Conservation (phyloP, 2,888 invertebrate genomes). For the Calameuta idolon region DNA sequence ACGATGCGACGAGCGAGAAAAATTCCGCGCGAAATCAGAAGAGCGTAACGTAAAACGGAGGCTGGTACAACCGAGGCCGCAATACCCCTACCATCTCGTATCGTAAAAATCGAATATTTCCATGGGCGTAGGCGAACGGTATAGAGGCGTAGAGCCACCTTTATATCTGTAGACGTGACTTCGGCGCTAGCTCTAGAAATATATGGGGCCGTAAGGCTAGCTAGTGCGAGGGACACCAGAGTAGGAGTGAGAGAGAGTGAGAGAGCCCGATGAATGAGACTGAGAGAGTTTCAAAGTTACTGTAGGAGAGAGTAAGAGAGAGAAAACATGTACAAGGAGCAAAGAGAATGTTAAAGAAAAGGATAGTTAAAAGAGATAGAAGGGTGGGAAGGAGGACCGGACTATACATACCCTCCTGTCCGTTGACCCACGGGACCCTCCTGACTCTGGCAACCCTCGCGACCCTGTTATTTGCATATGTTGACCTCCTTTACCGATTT, state of each 20-base stretch:
- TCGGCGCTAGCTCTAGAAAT: constrained; percentile 46
- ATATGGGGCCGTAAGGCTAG: constrained; percentile 55
- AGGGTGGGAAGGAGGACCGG: not conserved
- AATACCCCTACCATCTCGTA: constrained; percentile 37
- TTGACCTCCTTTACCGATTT: constrained; percentile 55
- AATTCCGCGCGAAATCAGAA: constrained; percentile 5
- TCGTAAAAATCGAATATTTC: constrained; percentile 64
- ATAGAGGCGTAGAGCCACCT: constrained; percentile 48
- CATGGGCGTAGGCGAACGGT: constrained; percentile 50
- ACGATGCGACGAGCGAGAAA: constrained; percentile 18
- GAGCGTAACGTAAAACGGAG: constrained; percentile 39
- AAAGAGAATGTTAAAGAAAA: constrained; percentile 35
- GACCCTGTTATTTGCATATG: constrained; percentile 58
- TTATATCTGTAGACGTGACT: constrained; percentile 55
- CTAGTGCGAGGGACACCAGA: constrained; percentile 36
- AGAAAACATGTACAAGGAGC: constrained; percentile 9
- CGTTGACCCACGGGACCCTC: constrained; percentile 45
- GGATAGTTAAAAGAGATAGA: constrained; percentile 37
- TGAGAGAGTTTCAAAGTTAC: not conserved
- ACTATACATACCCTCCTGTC: constrained; percentile 29
- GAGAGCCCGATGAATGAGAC: constrained; percentile 3
- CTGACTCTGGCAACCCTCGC: constrained; percentile 43
- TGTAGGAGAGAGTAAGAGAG: not conserved
- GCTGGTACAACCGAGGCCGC: constrained; percentile 29
- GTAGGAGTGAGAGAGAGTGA: constrained; percentile 11